These are phyloP conservation scores for Chlorospingus flavigularis DNA, from an alignment of 2,797 vertebrate genomes.

Conservation along the genomic window DNA sequence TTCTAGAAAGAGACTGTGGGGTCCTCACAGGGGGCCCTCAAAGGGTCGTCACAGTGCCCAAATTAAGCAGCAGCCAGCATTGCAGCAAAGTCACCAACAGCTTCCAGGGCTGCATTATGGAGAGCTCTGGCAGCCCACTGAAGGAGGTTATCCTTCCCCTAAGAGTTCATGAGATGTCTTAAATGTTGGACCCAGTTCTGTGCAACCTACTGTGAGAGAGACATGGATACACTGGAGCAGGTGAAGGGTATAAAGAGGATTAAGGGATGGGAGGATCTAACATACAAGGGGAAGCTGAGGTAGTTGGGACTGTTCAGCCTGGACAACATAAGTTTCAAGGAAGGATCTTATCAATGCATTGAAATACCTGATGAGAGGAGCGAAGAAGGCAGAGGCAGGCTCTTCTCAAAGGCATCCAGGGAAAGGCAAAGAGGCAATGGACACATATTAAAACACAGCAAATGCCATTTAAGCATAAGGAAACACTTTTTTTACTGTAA, in stretches of 20 bases:
- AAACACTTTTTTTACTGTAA: background rate
- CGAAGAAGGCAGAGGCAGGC: background rate
- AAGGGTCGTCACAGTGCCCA: background rate
- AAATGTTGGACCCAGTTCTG: background rate
- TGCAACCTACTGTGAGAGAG: background rate
- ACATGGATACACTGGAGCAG: background rate
- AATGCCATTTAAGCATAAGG: background rate
- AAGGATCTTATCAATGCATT: background rate
- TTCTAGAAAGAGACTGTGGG: background rate
- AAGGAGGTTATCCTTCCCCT: background rate
- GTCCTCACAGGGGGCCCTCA: background rate
- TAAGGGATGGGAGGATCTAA: background rate
- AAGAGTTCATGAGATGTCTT: accelerated
- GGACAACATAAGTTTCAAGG: background rate
- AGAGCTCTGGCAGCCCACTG: background rate
- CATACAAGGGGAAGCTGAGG: background rate
- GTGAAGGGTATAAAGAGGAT: background rate
- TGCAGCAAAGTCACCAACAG: background rate
- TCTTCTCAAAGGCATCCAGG: background rate
- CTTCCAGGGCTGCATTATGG: background rate
- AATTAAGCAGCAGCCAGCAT: background rate
- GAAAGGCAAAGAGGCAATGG: background rate
- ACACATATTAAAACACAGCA: background rate
- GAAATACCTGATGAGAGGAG: conserved; percentile 1
- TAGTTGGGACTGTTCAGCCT: background rate